Evolutionary conservation across 2,113 vertebrate species (phyloP), one percentile per base, ranked within the genome.

Genomic region (Neotoma lepida): DNA sequence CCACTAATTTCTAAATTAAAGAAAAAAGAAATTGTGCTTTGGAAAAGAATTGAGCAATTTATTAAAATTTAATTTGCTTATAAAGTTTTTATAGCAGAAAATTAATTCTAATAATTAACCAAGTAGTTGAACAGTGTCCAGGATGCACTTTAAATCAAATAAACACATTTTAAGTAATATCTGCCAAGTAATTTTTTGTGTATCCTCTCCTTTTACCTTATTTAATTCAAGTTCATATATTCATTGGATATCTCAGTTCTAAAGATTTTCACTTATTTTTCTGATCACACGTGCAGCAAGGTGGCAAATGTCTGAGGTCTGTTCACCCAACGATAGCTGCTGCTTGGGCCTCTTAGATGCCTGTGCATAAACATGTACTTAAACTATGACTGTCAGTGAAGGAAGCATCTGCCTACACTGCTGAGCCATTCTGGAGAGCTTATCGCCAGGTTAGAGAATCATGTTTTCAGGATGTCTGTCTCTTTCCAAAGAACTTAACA

Each of bases 61-160:
- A 26, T 70, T n/a, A 86, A 78, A n/a, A 51, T 90, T 74, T 20
- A 85, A 95, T 85, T 85, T 76, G 35, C 77, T 88, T 91, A 86
- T 71, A 74, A 0, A 81, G 18, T 63, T 64, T 56, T 24, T 73
- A 54, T 73, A 61, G 46, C 20, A 94, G 13, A 35, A 78, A 70
- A 76, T 77, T 82, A n/a, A 56, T 70, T 91, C 35, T 39, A 46
- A 88, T 76, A 64, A 51, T 30, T 46, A 93, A 13, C 7, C 3
- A 35, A 89, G 49, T 61, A 84, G 6, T 80, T 91, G 66, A 10
- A 41, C 9, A 49, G 28, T 33, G 14, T n/a, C 20, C 78, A 82
- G 71, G 8, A 73, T 3, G 17, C 0, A 78, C 6, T 90, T 49
- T 71, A 87, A 92, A 77, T 64, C 39, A 77, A 94, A 74, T 61